Percentiles rank a stretch among this genome's conserved stretches.
Evolutionary conservation across 2,888 invertebrate genomes (phyloP).

Genomic region (Syritta pipiens): DNA sequence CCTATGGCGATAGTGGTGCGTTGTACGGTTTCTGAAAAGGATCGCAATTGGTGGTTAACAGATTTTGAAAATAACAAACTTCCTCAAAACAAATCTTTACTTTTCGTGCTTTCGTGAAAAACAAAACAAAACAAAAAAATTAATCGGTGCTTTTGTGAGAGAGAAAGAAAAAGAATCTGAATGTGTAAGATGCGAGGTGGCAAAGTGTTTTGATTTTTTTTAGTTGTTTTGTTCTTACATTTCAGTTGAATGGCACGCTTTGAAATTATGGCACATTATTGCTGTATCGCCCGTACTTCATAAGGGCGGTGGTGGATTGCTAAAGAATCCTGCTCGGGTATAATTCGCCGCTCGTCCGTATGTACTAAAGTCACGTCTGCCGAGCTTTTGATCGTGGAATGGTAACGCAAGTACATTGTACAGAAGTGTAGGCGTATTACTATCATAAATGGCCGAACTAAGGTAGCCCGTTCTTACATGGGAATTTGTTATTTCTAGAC

Average conservation of each 20-base stretch:
- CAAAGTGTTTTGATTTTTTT: slow-evolving; percentile 17
- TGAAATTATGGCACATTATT: slow-evolving; percentile 71
- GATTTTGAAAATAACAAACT: no score
- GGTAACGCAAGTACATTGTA: slow-evolving; percentile 94
- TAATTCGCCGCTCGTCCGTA: slow-evolving; percentile 82
- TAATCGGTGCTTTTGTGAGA: slow-evolving; percentile 25
- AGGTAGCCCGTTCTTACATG: slow-evolving; percentile 67
- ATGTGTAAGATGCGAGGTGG: slow-evolving; percentile 42
- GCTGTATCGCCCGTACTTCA: slow-evolving; percentile 69
- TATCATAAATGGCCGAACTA: slow-evolving; percentile 75
- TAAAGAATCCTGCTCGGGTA: slow-evolving; percentile 93
- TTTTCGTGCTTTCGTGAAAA: background rate
- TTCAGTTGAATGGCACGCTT: slow-evolving; percentile 70
- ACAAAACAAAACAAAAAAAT: slow-evolving; percentile 7
- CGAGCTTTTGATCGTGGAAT: slow-evolving; percentile 95
- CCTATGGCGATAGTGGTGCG: slow-evolving; percentile 93
- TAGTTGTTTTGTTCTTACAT: slow-evolving; percentile 70
- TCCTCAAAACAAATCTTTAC: no score
- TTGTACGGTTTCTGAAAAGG: slow-evolving; percentile 86
- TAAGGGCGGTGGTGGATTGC: slow-evolving; percentile 82
- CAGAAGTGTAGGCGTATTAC: slow-evolving; percentile 87
- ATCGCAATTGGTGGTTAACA: no score
- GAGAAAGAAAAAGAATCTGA: slow-evolving; percentile 12
- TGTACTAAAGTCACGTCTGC: slow-evolving; percentile 86
- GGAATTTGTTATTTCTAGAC: slow-evolving; percentile 70